Base-by-base conservation (phyloP, 1,140 invertebrate species). In the Hylaeus anthracinus region DNA sequence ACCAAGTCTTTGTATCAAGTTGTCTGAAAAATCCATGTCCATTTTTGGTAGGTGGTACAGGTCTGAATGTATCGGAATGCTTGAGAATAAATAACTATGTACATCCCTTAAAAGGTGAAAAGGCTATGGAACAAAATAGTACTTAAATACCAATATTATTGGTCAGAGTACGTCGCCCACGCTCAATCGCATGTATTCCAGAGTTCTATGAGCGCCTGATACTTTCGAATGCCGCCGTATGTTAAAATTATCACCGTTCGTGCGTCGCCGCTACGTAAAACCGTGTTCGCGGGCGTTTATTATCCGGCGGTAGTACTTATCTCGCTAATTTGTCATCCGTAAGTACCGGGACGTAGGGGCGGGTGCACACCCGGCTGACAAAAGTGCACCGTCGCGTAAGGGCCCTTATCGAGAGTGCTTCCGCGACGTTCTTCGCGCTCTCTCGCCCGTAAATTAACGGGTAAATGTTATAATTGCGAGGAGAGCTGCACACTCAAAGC, bases 291-390 rank as follows among this genome's bases (percentile, higher is more conserved):
- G 43, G 48, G 66, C 74, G 82, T 86, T 87, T 87, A 87, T 87
- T 87, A 86, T 86, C 78, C 85, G 58, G 60, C 77, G 70, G 61
- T 77, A 67, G 74, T 78, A 84, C 74, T 86, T 86, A 87, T 86
- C 86, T 84, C 78, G 78, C 70, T 81, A 86, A 87, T 87, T 87
- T 87, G 85, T 86, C 85, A 87, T 78, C 77, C 81, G 72, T 84
- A 84, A 87, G 85, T 41, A 84, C 55, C 74, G 48, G 51, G 43
- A 51, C 74, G 48, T 45, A 43, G 67, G 56, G 43, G 41, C 70
- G 53, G 43, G 53, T 71, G 53, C 80, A 66, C 83, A 60, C 69
- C 39, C 5, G 41, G 65, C 45, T 84, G 73, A 75, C 74, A 77
- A 86, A 87, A 86, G 76, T 86, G 75, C 81, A 61, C 65, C 63